Evolutionary conservation across 92 coral and sea anemone species (phyloP), one percentile per base, ranked within the genome.

Genomic region (Isaurus tuberculatus): DNA sequence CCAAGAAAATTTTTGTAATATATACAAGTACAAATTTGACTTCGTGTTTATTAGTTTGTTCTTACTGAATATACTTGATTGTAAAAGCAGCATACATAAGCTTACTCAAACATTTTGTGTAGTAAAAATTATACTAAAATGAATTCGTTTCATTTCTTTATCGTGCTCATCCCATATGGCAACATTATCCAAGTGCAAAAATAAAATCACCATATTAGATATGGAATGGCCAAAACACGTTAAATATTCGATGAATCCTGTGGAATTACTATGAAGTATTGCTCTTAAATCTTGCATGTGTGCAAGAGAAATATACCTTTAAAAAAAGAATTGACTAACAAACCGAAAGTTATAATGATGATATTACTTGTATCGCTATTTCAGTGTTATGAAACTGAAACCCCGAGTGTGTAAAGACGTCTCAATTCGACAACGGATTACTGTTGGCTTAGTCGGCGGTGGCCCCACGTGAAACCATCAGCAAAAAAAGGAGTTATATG

Each of bases 381-480:
- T 15, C 34, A 25, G 69, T 9, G 69, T 34, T 9, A 9, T 26
- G 17, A 23, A 27, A 63, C 69, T 3, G 17, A 22, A 29, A 0
- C 3, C 19, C 11, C 55, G 77, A 13, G 33, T 43, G 14, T 1
- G 23, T 2, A 36, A 68, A 15, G 8, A n/a, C 48, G 6, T 69
- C 2, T 6, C 53, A 40, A 69, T 2, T 43, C n/a, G 48, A 32
- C 44, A 32, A 69, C 30, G 28, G 74, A 29, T 65, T 9, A 69
- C 26, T 29, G 44, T 67, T 20, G 46, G 8, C n/a, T 67, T 7
- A 32, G 22, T 67, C 72, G 37, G 20, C 23, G 69, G 69, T 25
- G 31, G 27, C 22, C 43, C 58, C 78, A 72, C 60, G 60, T 72
- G 78, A 43, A 31, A 26, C 51, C 51, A 37, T 17, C 44, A 42